Evolutionary conservation across 2,888 invertebrate species (phyloP), one percentile per base, ranked within the genome.

Genomic region (Hydraecia micacea): DNA sequence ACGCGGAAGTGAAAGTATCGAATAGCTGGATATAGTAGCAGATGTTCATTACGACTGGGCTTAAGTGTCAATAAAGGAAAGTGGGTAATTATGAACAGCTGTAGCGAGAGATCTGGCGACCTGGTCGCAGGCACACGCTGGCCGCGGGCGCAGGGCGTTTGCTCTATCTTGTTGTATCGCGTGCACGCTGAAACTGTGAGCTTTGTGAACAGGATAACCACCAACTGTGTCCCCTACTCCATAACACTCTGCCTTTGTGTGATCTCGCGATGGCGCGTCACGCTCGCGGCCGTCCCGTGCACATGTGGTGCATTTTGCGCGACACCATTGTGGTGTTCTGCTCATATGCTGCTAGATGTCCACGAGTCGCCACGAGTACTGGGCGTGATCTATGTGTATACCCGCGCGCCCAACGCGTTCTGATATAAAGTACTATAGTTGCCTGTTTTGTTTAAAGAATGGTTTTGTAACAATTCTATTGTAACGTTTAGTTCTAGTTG

Each of bases 1-100:
- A 36, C 32, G 46, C 63, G 63, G 67, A 83, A 81, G 81, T 83
- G 81, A 81, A 81, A 83, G 83, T 72, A 21, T 8, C 9, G 15
- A 55, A 42, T 58, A 46, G 25, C 58, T 71, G 7, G 21, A n/a
- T 69, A 69, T 55, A 55, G 72, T 21, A 77, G 83, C 78, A 83
- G 83, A 62, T 77, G 70, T 62, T 76, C 49, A 42, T 52, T 36
- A 83, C 58, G 46, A 79, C 39, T 67, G 60, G 77, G 28, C 25
- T 52, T 28, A 18, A 32, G 6, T 18, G 18, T 32, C 63, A 11
- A 63, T 68, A 68, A 75, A 58, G 11, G 82, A 80, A 80, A 80
- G 62, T 68, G n/a, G 11, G 32, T 49, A 80, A 68, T 75, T 36
- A 75, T 55, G 0, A 18, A 32, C 60, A 52, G 62, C n/a, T n/a